Evolutionary conservation across 2,888 invertebrate species (phyloP), one percentile per base, ranked within the genome.

Genomic region (Tetragnatha montana): DNA sequence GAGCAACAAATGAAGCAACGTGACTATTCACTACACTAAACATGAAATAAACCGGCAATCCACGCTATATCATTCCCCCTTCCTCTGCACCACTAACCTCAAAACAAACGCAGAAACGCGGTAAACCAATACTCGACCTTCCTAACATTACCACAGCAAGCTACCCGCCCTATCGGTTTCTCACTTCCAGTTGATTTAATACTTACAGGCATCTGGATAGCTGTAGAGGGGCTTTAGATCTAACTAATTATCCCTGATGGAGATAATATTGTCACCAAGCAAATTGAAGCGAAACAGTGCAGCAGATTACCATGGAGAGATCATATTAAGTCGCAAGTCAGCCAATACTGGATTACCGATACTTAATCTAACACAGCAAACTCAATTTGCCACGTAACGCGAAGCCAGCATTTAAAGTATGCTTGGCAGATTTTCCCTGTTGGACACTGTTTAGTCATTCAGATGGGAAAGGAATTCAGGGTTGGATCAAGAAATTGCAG

Each of bases 231-330:
- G 60, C 60, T 60, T 60, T 60, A 60, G 60, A 60, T 60, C 60
- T 60, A 17, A 60, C 60, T 60, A 60, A 60, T 60, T 60, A 60
- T 60, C 60, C 60, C 60, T 60, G 60, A 60, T 60, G 60, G 60
- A 60, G 60, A 60, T 60, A 60, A 78, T 51, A 68, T 60, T 78
- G 60, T 78, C 78, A 78, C 17, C 22, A 22, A 51, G 78, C 60
- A 78, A 78, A 78, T 78, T 78, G 60, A 60, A 60, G 22, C 60
- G 78, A 78, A 60, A 51, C 78, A 60, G 22, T 78, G 60, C 78
- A 22, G 78, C 78, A 78, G 78, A 51, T 78, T 78, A 78, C 78
- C 78, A 60, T 51, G 51, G 78, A 51, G 60, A 21, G 2, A 17
- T 78, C 78, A 78, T 60, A 60, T 78, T 78, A 22, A 78, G 60